Conservation (phyloP, 2,113 vertebrate species). For the Myrmecobius fasciatus region DNA sequence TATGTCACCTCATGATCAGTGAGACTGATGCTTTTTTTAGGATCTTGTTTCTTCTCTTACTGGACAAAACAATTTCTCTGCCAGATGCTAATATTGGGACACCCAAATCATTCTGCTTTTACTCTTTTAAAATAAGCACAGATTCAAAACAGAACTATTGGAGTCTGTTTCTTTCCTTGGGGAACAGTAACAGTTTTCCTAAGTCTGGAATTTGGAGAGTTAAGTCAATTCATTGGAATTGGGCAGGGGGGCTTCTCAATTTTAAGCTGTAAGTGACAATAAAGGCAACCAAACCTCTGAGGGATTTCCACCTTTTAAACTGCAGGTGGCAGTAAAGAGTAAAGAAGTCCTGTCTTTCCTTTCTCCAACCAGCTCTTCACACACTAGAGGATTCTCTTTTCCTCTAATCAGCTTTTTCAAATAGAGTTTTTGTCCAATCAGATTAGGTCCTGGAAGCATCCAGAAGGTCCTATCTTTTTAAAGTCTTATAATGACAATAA, state of each 20-base stretch:
- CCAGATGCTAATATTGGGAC: neutral
- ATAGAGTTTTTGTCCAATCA: neutral
- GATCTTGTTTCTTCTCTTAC: neutral
- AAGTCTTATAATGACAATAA: neutral
- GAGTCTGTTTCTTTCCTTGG: neutral
- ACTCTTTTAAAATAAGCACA: neutral
- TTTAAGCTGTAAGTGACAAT: neutral
- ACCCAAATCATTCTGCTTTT: neutral
- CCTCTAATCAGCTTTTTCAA: neutral
- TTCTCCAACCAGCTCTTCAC: neutral
- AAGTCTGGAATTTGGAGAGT: neutral
- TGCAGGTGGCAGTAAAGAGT: neutral
- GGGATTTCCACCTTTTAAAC: neutral
- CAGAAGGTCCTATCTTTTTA: neutral
- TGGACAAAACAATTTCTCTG: neutral
- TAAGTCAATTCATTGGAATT: neutral
- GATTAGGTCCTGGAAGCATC: neutral
- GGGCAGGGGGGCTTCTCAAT: neutral
- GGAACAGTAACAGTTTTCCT: neutral
- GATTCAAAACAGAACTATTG: neutral
- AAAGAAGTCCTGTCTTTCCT: neutral
- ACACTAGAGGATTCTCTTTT: neutral
- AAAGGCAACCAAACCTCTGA: neutral
- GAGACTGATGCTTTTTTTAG: neutral
- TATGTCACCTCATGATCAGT: neutral